Base-by-base conservation (phyloP, 2,888 invertebrate species). In the Caenorhabditis angaria region DNA sequence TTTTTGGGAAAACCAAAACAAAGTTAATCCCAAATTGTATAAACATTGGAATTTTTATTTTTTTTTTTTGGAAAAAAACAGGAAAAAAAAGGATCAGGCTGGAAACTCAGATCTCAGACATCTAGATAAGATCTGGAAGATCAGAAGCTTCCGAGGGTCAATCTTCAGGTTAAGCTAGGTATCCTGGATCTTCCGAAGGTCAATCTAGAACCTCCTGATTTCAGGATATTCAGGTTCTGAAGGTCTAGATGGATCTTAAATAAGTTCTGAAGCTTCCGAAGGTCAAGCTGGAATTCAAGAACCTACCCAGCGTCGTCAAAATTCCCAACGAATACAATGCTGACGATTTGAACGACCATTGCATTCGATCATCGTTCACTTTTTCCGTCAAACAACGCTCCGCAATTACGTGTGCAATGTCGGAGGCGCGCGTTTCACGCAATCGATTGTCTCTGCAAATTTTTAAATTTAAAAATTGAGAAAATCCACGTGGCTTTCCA, bases 251-350 rank as follows among this genome's bases (percentile, higher is more conserved):
- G 35, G 58, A 58, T 54, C 55, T 50, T n/a, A n/a, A n/a, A n/a
- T n/a, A 29, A 24, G 51, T 54, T 32, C 28, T 56, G 47, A 48
- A 47, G 27, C 50, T 51, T 27, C 28, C 48, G 8, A 12, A 22
- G 22, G 25, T 25, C 50, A 32, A n/a, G 48, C 4, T 8, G 1
- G 12, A 18, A 41, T 10, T 25, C 5, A 29, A 48, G 48, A 41
- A 69, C 64, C 56, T 35, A 70, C 85, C 86, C 24, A 86, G 69
- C 24, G 86, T 86, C 14, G 86, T 86, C 35, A 86, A 73, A 70
- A 86, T 87, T 20, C 86, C 86, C 58, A 86, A 78, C 20, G 83
- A 84, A 62, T 84, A 86, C 48, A 86, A 79, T 12, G 84, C 77
- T 0, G 86, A 81, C 48, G 83, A 83, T 56, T 82, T 81, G 63